phyloP scores from a whole-genome alignment of 2,797 vertebrate species.

The Enteromius argenteus region DNA sequence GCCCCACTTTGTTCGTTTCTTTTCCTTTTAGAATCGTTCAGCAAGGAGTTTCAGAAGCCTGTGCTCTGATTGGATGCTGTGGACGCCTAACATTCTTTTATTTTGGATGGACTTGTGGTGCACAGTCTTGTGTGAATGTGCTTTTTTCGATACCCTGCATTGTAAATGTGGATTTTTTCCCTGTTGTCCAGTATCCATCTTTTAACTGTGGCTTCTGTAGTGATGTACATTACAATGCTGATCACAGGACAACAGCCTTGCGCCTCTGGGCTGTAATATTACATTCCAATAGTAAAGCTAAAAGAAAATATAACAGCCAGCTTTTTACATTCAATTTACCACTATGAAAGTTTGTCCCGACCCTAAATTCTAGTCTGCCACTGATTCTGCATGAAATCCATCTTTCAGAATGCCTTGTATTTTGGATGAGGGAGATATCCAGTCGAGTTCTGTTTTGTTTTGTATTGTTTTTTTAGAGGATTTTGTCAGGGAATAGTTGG shows the following conservation, averaged over 20 bases:
- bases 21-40: conserved; percentile 46
- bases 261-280: conserved; percentile 73
- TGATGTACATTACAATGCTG: conserved; percentile 45
- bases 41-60: conserved; percentile 37
- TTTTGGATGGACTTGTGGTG: conserved; percentile 34
- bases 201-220: conserved; percentile 48
- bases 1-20: conserved; percentile 8
- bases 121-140: conserved; percentile 42
- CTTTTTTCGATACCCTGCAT: conserved; percentile 35
- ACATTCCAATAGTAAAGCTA: conserved; percentile 75
- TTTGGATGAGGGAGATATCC: conserved; percentile 63
- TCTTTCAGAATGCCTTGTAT: conserved; percentile 75
- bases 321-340: conserved; percentile 63
- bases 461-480: conserved; percentile 42
- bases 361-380: conserved; percentile 47
- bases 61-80: conserved; percentile 30
- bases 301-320: conserved; percentile 43
- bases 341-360: conserved; percentile 65
- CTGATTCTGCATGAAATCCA: conserved; percentile 79
- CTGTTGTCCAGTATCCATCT: conserved; percentile 27
- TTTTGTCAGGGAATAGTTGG: conserved; percentile 55
- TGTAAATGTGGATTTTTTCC: conserved; percentile 29
- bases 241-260: conserved; percentile 51
- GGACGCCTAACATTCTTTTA: conserved; percentile 35
- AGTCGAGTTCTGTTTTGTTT: conserved; percentile 54